Evolutionary conservation across 1,140 invertebrate species (phyloP).

Genomic region (Cydia strobilella): DNA sequence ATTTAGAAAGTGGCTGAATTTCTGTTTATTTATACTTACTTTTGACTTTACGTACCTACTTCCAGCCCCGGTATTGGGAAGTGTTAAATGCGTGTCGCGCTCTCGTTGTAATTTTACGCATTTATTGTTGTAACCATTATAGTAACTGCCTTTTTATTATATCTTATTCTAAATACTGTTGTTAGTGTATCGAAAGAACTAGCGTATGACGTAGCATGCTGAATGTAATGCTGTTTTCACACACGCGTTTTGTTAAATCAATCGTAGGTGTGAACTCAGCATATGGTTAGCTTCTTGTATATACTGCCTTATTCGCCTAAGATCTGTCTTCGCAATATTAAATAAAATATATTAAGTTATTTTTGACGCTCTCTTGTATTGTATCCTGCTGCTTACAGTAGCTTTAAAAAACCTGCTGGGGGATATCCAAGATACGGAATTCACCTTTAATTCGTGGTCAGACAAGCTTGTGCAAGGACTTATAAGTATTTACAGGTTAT

Average conservation of each 20-base stretch:
- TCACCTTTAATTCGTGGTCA: too few relatives aligned
- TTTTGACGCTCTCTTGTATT: constrained; percentile 1
- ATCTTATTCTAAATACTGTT: constrained; percentile 38
- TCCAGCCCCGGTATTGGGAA: background rate
- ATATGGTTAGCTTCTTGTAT: constrained; percentile 7
- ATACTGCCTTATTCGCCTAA: constrained; percentile 25
- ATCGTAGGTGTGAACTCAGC: background rate
- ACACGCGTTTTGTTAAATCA: background rate
- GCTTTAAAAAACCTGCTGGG: too few relatives aligned
- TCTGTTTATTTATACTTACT: background rate
- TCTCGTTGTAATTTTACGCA: constrained; percentile 11
- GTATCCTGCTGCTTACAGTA: too few relatives aligned
- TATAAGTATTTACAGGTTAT: too few relatives aligned
- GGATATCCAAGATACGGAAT: too few relatives aligned
- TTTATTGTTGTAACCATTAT: constrained; percentile 20
- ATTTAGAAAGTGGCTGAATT: too few relatives aligned
- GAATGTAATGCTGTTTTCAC: background rate
- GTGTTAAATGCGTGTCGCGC: background rate
- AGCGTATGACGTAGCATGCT: constrained; percentile 32
- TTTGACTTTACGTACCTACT: background rate
- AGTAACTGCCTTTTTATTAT: constrained; percentile 30
- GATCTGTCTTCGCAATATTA: constrained; percentile 26
- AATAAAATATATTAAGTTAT: constrained; percentile 26
- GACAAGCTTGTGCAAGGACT: too few relatives aligned
- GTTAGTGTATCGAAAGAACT: constrained; percentile 39